A percentile compares a stretch with the other conserved stretches of the same genome.
phyloP scores from a whole-genome alignment of 1,140 invertebrate species.

The Sitobion miscanthi region DNA sequence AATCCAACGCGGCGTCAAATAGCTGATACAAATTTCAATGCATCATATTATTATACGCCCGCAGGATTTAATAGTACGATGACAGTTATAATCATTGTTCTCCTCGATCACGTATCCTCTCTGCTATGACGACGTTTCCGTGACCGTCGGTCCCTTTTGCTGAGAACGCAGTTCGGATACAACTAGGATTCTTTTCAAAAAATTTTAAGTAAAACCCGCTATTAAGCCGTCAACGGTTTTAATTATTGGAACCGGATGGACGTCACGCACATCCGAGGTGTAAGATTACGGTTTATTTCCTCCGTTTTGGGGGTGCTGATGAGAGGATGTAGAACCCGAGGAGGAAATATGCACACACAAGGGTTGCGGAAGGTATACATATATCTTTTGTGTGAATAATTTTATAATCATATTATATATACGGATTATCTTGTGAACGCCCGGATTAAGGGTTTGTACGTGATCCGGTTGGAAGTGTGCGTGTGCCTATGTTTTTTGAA shows the following conservation, averaged over 20 bases:
- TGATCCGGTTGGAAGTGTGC: constrained; percentile 30
- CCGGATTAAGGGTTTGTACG: constrained; percentile 49
- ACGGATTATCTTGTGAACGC: constrained; percentile 51
- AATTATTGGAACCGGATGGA: constrained; percentile 43
- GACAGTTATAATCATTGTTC: constrained; percentile 36
- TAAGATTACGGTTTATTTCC: constrained; percentile 55
- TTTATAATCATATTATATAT: constrained; percentile 3
- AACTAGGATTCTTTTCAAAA: not conserved
- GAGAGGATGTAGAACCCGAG: not conserved
- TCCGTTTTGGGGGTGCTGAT: not conserved
- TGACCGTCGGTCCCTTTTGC: not conserved
- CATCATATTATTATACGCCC: not conserved
- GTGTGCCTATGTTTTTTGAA: not conserved
- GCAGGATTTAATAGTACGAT: constrained; percentile 25
- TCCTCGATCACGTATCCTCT: not conserved
- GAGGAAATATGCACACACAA: constrained; percentile 10
- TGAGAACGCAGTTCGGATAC: not conserved
- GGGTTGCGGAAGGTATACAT: not conserved
- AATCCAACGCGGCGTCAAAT: not conserved
- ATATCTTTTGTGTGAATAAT: not conserved
- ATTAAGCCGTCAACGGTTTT: constrained; percentile 21
- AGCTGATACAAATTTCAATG: not conserved
- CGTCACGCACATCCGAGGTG: constrained; percentile 24
- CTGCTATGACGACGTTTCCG: not conserved
- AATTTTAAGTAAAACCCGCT: not conserved